A percentile compares a stretch with the other conserved stretches of the same genome.
These are phyloP conservation scores for Polymixis lichenea DNA, from an alignment of 2,888 invertebrate genomes.

Conservation along the genomic window DNA sequence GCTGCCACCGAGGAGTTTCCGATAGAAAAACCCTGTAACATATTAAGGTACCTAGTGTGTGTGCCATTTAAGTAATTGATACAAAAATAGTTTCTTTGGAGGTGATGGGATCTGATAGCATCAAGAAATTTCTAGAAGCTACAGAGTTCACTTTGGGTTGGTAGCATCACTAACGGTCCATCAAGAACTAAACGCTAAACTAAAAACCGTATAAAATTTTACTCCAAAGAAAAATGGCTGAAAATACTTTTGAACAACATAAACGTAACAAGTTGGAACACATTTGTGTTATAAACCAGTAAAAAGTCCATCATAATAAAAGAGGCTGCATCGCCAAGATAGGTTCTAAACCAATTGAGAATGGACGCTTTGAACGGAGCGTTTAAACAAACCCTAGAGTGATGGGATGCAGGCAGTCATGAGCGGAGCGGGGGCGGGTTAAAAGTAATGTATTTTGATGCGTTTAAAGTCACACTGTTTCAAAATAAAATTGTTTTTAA, in stretches of 20 bases:
- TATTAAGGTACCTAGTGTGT: no score
- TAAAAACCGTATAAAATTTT: conserved; percentile 10
- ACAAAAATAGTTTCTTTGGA: neutral
- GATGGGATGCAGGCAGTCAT: conserved; percentile 5
- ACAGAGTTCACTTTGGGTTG: no score
- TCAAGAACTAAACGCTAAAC: neutral
- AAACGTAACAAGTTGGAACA: conserved; percentile 25
- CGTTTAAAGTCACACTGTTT: no score
- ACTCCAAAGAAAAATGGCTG: conserved; percentile 14
- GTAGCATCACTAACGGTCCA: neutral
- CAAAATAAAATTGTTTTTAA: no score
- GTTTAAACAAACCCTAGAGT: conserved; percentile 64
- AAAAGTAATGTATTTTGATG: neutral
- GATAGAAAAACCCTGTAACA: no score
- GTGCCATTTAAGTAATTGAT: neutral
- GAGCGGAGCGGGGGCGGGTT: conserved; percentile 39
- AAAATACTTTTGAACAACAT: conserved; percentile 16
- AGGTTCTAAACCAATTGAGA: conserved; percentile 62
- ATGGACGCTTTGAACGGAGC: conserved; percentile 66
- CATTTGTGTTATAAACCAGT: conserved; percentile 34
- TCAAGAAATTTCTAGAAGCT: neutral
- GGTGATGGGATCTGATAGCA: no score
- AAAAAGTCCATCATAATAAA: conserved; percentile 60
- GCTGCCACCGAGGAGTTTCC: no score
- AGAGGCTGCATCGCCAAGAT: conserved; percentile 58